Base-by-base conservation (phyloP, 1,140 invertebrate species). In the Tenebrio molitor region DNA sequence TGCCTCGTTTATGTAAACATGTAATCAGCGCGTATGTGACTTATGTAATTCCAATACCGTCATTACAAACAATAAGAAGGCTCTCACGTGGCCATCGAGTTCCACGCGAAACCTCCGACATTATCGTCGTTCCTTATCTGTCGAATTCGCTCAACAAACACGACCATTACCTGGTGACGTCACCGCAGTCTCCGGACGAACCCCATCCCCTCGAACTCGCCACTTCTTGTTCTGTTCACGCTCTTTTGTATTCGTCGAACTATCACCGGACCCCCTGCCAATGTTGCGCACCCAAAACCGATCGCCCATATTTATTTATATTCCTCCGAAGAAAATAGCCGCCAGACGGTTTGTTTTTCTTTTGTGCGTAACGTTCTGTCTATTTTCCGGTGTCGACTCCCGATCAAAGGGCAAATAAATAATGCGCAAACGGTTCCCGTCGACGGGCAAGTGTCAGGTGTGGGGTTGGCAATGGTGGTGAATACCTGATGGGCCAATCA, bases 1-100 rank as follows among this genome's bases (percentile, higher is more conserved):
- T 65, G 39, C 33, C 19, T 25, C 33, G 19, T 66, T 66, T 66
- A 66, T 44, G 19, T 66, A 66, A 66, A 66, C 64, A 66, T 66
- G 64, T 66, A 66, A 66, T 66, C 64, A 66, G 2, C 4, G 16
- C 14, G 14, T 42, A 29, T 42, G 64, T 44, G 19, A 44, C 62
- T 66, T 66, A 66, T 44, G 64, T 66, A 66, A 66, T 66, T 42
- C 15, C 64, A 44, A 41, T 29, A 29, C 50, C 29, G 50, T 58
- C 50, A 29, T 50, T 50, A 50, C 1, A 17, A 50, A 50, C 44
- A 50, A 50, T 50, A 50, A 50, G 44, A 21, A 19, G 42, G 12
- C 16, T 46, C 16, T 46, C 19, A 19, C 17, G 44, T 50, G 44
- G 17, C 44, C 44, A 50, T 50, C 44, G 19, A 1, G 17, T 21